These are phyloP conservation scores for Drosophila bipectinata DNA, from an alignment of 1,140 invertebrate species.

Conservation along the genomic window DNA sequence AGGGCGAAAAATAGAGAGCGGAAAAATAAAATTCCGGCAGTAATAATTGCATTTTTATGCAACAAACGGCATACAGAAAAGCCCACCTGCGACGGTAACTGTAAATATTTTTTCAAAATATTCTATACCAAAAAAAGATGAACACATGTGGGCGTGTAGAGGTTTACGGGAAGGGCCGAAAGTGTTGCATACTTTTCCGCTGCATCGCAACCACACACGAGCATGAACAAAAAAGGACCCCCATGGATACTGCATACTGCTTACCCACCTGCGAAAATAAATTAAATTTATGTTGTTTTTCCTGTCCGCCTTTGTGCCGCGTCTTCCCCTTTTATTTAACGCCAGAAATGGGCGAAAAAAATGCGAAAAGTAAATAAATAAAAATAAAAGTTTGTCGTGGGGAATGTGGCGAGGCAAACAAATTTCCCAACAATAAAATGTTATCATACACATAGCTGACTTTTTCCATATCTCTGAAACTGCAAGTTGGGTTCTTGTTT, in stretches of 20 bases:
- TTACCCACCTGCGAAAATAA: slow-evolving; percentile 74
- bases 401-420: slow-evolving; percentile 53
- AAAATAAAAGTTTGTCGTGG: slow-evolving; percentile 43
- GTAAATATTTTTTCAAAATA: slow-evolving; percentile 72
- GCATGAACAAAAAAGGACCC: neutral
- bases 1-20: slow-evolving; percentile 7
- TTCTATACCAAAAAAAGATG: slow-evolving; percentile 53
- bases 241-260: slow-evolving; percentile 2
- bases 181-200: slow-evolving; percentile 49
- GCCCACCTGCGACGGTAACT: slow-evolving; percentile 20
- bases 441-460: slow-evolving; percentile 59
- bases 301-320: slow-evolving; percentile 43
- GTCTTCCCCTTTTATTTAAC: slow-evolving; percentile 56
- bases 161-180: slow-evolving; percentile 28
- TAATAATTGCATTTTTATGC: slow-evolving; percentile 78
- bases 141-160: slow-evolving; percentile 7
- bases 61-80: slow-evolving; percentile 40
- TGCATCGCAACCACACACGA: slow-evolving; percentile 14
- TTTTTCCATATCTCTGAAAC: slow-evolving; percentile 54
- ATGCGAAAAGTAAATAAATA: slow-evolving; percentile 46
- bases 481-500: slow-evolving; percentile 18
- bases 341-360: slow-evolving; percentile 26
- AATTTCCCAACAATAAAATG: slow-evolving; percentile 76
- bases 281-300: slow-evolving; percentile 79
- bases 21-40: slow-evolving; percentile 42